phyloP scores from a whole-genome alignment of 1,140 invertebrate species.

The Trichogramma pretiosum region DNA sequence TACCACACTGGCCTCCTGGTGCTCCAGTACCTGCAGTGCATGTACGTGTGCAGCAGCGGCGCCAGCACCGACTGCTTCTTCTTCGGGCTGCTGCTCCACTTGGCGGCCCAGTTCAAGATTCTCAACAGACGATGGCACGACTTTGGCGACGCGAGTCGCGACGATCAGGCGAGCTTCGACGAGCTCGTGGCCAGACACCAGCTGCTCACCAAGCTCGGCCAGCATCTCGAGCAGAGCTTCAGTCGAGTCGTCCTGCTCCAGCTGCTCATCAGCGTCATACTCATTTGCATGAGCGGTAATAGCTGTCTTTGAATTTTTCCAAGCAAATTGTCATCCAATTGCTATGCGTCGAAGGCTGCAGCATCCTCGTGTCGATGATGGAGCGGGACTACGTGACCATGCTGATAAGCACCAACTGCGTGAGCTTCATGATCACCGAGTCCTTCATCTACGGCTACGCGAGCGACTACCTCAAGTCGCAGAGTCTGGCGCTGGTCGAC shows the following conservation, averaged over 20 bases:
- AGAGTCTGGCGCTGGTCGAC: slow-evolving; percentile 17
- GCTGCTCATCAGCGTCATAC: slow-evolving; percentile 17
- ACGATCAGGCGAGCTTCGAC: neutral
- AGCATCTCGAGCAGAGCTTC: slow-evolving; percentile 17
- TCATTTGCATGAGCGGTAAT: slow-evolving; percentile 20
- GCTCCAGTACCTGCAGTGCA: slow-evolving; percentile 8
- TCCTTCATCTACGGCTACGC: slow-evolving; percentile 20
- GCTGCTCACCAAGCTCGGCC: slow-evolving; percentile 7
- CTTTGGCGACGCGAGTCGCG: neutral
- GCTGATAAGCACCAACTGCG: slow-evolving; percentile 17
- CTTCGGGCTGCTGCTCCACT: slow-evolving; percentile 15
- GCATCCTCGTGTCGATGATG: slow-evolving; percentile 11
- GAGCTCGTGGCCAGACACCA: slow-evolving; percentile 14
- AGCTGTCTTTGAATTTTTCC: neutral
- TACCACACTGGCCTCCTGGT: neutral
- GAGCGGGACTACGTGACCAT: slow-evolving; percentile 14
- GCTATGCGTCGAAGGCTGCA: slow-evolving; percentile 9
- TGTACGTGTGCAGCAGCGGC: slow-evolving; percentile 10
- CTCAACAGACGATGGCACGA: neutral
- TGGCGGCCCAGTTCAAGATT: slow-evolving; percentile 19
- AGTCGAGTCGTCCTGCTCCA: slow-evolving; percentile 13
- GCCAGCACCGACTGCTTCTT: slow-evolving; percentile 16
- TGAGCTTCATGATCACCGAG: slow-evolving; percentile 21
- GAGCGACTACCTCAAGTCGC: slow-evolving; percentile 17
- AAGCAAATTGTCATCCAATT: neutral